Base-by-base conservation (phyloP, 2,888 invertebrate species). In the Cybosia mesomella region DNA sequence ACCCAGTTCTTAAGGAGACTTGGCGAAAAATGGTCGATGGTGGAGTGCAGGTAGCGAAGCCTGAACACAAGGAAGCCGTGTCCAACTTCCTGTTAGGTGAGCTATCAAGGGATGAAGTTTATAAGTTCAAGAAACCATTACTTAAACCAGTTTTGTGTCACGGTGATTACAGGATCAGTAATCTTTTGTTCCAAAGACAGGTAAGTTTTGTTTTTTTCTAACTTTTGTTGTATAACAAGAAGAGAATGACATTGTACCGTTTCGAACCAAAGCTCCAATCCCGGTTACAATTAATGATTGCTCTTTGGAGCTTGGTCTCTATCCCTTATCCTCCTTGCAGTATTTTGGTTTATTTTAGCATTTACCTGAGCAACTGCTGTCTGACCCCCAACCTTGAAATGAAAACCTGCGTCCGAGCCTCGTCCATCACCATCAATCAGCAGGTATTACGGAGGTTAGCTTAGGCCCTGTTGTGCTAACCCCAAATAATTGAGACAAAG, bases 141-240 rank as follows among this genome's bases (percentile, higher is more conserved):
- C 74, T 79, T 13, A 74, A 70, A 7, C 71, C 83, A 0, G 81
- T 88, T 5, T 55, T 89, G 7, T 77, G 80, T 28, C 89, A 89
- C 39, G 88, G 88, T 0, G 89, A 88, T 67, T 89, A 82, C 69
- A 83, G 85, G 63, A 73, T 85, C 7, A 87, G 87, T 65, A 89
- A 89, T 67, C 64, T 88, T 39, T 63, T 88, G 65, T 85, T 83
- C 28, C 80, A 72, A 34, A 49, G 61, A 58, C 64, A 65, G 75
- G 82, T 82, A 60, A 70, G 82, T 65, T 54, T 36, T 36, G 13
- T 13, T 11, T n/a, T 49, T 64, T 21, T 53, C 24, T 49, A 15
- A n/a, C 18, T 62, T 39, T 53, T 49, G 3, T 49, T 34, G 10
- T 3, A 8, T 11, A 22, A 4, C 10, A 5, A 13, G 21, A 8